Evolutionary conservation across 92 coral and sea anemone genomes (phyloP), one percentile per base, ranked within the genome.

Genomic region (Porites rus): DNA sequence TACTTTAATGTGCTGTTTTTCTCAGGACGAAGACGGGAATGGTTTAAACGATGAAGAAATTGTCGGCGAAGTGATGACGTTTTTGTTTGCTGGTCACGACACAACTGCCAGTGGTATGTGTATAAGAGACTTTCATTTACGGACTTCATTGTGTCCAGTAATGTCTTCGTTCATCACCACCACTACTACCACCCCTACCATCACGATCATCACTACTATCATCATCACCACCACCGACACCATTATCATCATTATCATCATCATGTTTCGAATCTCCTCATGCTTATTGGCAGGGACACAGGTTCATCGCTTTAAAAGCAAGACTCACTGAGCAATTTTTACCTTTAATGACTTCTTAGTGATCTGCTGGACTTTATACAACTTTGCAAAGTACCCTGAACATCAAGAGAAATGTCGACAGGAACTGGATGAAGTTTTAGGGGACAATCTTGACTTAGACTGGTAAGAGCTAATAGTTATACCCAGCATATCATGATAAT

Each of bases 41-140:
- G 85, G 90, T 13, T 79, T 93, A 25, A 72, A 75, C 21, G 89
- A 93, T 56, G 92, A 93, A 17, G 88, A 88, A 38, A 93, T 93
- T 72, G 81, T 86, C 19, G 83, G 80, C 19, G 94, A 93, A 79
- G 90, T 93, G 43, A 82, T 89, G 72, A 84, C 96, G 3, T 93
- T 93, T 67, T 87, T 93, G 96, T 88, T 90, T 81, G 96, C 96
- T 43, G 96, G 96, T 1, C 96, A 93, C 64, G 96, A 93, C 69
- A 90, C 94, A 10, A 92, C 93, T 7, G 86, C 92, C 3, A 90
- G 96, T 43, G 46, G 46, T 38, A 38, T 91, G 94, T 90, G 19
- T 11, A 86, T 73, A 38, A 51, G 18, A 8, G 14, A 9, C 1
- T 54, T 14, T 53, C 0, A 10, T 22, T 22, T 10, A 4, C 59